Conservation (phyloP, 2,888 invertebrate genomes). For the Rotaria macrura region DNA sequence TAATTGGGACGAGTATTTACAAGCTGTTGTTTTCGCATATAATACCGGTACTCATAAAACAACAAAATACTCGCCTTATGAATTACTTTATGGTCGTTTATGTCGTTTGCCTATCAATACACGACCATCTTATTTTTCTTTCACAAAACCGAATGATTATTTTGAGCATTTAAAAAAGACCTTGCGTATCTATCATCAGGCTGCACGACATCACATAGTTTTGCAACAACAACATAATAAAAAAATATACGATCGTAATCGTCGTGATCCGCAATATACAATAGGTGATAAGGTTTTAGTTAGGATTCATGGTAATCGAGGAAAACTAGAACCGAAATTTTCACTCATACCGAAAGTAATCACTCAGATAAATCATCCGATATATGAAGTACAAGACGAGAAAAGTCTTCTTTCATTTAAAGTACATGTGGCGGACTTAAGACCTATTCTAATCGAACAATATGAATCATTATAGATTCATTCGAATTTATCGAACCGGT, state of each 20-base stretch:
- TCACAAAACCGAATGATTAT: neutral
- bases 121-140: neutral
- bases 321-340: neutral
- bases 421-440: neutral
- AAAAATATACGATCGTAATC: neutral
- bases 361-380: neutral
- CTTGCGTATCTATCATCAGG: neutral
- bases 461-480: neutral
- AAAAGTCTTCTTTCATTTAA: neutral
- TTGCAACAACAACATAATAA: neutral
- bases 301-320: neutral
- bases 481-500: neutral
- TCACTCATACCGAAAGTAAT: neutral
- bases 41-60: neutral
- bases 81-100: neutral
- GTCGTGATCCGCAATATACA: neutral
- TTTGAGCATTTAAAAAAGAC: neutral
- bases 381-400: neutral
- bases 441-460: neutral
- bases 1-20: too few relatives aligned
- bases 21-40: too few relatives aligned
- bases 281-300: neutral
- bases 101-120: neutral
- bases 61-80: neutral
- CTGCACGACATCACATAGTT: neutral